Evolutionary conservation across 2,888 invertebrate genomes (phyloP).

Genomic region (Scrobipalpa atriplicella): DNA sequence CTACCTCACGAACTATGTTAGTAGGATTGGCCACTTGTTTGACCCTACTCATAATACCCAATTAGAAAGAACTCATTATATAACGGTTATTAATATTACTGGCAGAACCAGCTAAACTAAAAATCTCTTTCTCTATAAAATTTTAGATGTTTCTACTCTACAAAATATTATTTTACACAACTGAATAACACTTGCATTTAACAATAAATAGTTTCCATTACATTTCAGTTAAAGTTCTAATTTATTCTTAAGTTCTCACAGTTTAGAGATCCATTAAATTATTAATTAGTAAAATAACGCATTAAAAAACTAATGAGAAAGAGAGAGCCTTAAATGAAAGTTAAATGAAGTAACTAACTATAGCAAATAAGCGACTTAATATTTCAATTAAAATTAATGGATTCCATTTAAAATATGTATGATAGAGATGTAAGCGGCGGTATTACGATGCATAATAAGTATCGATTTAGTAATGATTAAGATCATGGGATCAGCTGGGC

Average conservation of each 20-base stretch:
- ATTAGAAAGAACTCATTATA: too few relatives aligned
- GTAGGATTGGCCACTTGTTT: too few relatives aligned
- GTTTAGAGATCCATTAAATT: not conserved
- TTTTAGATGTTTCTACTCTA: too few relatives aligned
- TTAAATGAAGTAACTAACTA: constrained; percentile 7
- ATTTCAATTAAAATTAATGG: constrained; percentile 10
- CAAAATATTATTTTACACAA: too few relatives aligned
- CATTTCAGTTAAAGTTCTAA: too few relatives aligned
- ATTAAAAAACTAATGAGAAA: not conserved
- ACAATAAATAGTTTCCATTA: too few relatives aligned
- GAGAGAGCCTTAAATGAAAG: constrained; percentile 1
- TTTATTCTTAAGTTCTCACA: not conserved
- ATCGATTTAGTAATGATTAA: not conserved
- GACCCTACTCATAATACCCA: too few relatives aligned
- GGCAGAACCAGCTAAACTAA: too few relatives aligned
- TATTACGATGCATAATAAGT: constrained; percentile 9
- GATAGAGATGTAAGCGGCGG: constrained; percentile 33
- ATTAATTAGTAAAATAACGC: not conserved
- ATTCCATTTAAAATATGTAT: not conserved
- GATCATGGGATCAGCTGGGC: not conserved
- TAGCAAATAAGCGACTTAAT: not conserved
- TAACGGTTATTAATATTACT: too few relatives aligned
- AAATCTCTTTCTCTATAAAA: too few relatives aligned
- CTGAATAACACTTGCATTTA: too few relatives aligned
- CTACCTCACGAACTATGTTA: too few relatives aligned